Conservation (phyloP, 2,888 invertebrate species). For the Stenodema calcarata region DNA sequence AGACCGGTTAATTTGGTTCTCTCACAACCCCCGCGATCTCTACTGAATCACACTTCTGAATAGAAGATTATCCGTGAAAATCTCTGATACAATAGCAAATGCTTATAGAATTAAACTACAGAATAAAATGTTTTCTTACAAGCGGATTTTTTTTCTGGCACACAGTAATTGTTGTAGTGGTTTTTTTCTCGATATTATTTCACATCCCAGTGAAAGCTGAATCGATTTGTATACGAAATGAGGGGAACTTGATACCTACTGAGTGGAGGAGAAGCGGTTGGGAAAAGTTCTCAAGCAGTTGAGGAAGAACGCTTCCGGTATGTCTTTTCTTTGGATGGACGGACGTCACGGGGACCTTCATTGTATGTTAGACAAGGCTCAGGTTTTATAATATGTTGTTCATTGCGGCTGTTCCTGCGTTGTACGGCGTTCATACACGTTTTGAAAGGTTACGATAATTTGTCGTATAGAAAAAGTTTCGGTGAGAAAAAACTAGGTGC, state of each 20-base stretch:
- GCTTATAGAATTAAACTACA: neutral
- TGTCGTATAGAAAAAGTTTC: no score
- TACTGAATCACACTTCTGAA: neutral
- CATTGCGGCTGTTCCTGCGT: neutral
- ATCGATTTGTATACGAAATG: conserved; percentile 32
- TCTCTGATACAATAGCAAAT: neutral
- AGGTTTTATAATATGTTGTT: neutral
- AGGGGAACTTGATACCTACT: neutral
- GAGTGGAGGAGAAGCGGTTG: neutral
- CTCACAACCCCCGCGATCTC: neutral
- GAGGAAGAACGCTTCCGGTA: conserved; percentile 5
- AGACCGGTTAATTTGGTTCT: neutral
- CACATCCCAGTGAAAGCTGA: conserved; percentile 35
- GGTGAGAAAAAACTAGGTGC: no score
- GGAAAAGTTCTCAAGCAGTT: conserved; percentile 13
- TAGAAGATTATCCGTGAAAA: neutral
- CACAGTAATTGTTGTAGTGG: neutral
- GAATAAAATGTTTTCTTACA: neutral
- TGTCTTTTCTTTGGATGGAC: neutral
- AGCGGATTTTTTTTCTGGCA: neutral
- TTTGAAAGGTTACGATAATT: no score
- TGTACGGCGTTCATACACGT: neutral
- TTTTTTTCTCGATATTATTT: neutral
- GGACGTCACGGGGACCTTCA: neutral
- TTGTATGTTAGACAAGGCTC: neutral